These are phyloP conservation scores for Ips nitidus DNA, from an alignment of 1,140 invertebrate genomes.

Conservation along the genomic window DNA sequence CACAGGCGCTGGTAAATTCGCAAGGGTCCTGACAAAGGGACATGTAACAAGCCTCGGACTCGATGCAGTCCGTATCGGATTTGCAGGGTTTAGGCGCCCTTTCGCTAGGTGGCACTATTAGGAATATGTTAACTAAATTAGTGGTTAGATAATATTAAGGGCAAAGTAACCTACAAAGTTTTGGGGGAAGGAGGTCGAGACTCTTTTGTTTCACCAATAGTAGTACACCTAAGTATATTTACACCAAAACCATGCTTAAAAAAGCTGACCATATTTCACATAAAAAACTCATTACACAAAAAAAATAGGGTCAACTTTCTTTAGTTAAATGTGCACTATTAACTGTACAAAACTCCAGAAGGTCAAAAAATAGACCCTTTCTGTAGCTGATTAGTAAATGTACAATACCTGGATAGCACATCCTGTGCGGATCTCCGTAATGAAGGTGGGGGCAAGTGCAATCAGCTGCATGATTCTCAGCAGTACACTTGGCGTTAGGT, in stretches of 20 bases:
- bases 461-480: slow-evolving; percentile 68
- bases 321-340: too few species aligned
- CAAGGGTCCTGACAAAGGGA: slow-evolving; percentile 73
- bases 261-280: too few species aligned
- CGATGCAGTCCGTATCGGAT: slow-evolving; percentile 73
- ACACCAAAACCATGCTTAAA: slow-evolving; percentile 23
- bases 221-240: slow-evolving; percentile 1
- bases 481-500: slow-evolving; percentile 66
- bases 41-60: slow-evolving; percentile 73
- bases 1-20: slow-evolving; percentile 73
- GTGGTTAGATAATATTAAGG: slow-evolving; percentile 35
- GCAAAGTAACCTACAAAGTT: not conserved
- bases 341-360: too few species aligned
- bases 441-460: slow-evolving; percentile 69
- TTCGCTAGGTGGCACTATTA: slow-evolving; percentile 64
- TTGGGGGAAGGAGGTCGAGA: slow-evolving; percentile 1
- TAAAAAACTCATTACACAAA: too few species aligned
- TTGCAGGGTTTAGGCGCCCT: slow-evolving; percentile 70
- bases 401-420: slow-evolving; percentile 50
- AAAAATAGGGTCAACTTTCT: too few species aligned
- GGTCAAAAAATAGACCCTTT: not conserved
- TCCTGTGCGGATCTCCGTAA: slow-evolving; percentile 49
- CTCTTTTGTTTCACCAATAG: slow-evolving; percentile 5
- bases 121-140: slow-evolving; percentile 39
- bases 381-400: not conserved